These are phyloP conservation scores for Gnathonemus echidnorhynchus DNA, from an alignment of 2,113 vertebrate genomes.

Conservation along the genomic window DNA sequence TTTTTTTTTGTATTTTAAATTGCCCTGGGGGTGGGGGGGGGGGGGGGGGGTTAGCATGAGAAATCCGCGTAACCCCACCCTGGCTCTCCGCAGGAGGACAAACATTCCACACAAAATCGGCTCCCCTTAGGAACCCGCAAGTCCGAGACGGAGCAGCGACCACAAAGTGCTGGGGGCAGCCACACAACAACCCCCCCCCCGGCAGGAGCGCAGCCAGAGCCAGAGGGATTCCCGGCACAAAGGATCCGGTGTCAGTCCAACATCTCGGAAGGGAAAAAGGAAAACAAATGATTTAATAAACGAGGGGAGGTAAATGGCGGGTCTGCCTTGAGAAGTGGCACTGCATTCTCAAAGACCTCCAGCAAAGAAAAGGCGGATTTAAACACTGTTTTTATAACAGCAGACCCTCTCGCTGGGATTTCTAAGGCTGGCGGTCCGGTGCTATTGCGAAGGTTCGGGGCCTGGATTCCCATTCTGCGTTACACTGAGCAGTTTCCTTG, in stretches of 20 bases:
- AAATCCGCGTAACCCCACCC: conserved; percentile 37
- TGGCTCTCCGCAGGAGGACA: conserved; percentile 33
- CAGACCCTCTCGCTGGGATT: conserved; percentile 9
- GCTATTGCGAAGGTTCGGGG: background rate
- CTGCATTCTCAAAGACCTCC: conserved; percentile 26
- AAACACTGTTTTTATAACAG: conserved; percentile 35
- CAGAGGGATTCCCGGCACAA: conserved; percentile 38
- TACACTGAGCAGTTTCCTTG: background rate
- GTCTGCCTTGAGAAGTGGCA: conserved; percentile 26
- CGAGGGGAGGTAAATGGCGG: conserved; percentile 32
- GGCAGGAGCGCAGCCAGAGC: conserved; percentile 33
- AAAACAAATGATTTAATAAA: conserved; percentile 50
- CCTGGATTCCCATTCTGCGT: background rate
- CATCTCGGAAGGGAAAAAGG: conserved; percentile 42
- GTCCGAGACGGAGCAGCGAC: conserved; percentile 33
- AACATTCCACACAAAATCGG: conserved; percentile 45
- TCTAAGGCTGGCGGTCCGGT: background rate
- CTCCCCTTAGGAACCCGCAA: conserved; percentile 42
- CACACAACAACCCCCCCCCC: conserved; percentile 30
- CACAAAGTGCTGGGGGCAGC: conserved; percentile 35
- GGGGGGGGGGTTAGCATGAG: conserved; percentile 32
- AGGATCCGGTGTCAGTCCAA: conserved; percentile 41
- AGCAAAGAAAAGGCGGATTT: conserved; percentile 35
- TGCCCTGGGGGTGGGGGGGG: conserved; percentile 13
- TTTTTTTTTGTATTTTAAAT: conserved; percentile 25